These are phyloP conservation scores for Silurus glanis DNA, from an alignment of 2,113 vertebrate species.

Conservation along the genomic window DNA sequence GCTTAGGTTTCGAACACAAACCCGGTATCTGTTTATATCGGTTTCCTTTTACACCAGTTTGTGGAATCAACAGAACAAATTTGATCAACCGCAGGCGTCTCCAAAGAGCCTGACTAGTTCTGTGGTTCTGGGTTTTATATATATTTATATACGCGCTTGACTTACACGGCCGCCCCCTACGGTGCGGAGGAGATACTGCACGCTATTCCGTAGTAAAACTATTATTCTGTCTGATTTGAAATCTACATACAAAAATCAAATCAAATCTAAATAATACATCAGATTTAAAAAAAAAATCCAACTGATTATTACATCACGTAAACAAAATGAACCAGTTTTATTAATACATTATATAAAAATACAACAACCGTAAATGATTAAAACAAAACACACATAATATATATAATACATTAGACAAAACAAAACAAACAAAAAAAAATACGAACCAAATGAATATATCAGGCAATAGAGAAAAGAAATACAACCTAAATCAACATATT, in stretches of 20 bases:
- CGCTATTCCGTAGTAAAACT: neutral
- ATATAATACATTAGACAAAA: too few relatives aligned
- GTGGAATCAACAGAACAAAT: neutral
- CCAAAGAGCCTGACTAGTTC: constrained; percentile 15
- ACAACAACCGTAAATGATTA: too few relatives aligned
- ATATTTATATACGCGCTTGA: neutral
- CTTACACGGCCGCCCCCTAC: neutral
- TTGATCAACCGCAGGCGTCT: constrained; percentile 14
- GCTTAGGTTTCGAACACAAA: neutral
- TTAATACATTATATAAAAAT: too few relatives aligned
- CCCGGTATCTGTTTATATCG: neutral
- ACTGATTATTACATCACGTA: neutral
- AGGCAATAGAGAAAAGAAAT: too few relatives aligned
- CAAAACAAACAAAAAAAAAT: neutral
- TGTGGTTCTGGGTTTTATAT: neutral
- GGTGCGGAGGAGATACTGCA: neutral
- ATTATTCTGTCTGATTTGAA: neutral
- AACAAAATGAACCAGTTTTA: too few relatives aligned
- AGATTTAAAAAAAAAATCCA: neutral
- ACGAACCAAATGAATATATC: too few relatives aligned
- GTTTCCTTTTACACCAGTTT: neutral
- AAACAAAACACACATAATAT: too few relatives aligned
- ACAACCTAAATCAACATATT: too few relatives aligned
- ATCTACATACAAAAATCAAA: neutral
- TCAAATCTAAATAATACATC: neutral